phyloP scores from a whole-genome alignment of 1,140 invertebrate genomes.

The Bombus turneri region DNA sequence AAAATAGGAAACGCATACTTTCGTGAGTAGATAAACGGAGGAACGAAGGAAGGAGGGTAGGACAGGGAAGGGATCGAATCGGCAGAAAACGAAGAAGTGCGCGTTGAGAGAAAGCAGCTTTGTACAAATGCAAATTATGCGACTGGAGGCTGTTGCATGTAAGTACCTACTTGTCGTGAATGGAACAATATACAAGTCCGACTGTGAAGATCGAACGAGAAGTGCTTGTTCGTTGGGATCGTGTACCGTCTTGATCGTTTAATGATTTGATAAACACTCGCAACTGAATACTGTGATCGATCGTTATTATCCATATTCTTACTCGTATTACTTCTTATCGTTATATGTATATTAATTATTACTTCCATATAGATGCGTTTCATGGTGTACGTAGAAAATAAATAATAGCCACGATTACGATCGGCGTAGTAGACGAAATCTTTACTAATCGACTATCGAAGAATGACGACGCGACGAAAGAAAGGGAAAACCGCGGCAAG shows the following conservation, averaged over 20 bases:
- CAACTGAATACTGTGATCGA: constrained; percentile 53
- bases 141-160: constrained; percentile 28
- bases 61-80: background rate
- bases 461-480: background rate
- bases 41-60: background rate
- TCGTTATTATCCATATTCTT: constrained; percentile 51
- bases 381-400: constrained; percentile 57
- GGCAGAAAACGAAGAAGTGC: background rate
- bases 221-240: constrained; percentile 29
- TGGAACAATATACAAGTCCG: constrained; percentile 57
- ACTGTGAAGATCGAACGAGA: constrained; percentile 11
- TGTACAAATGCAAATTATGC: constrained; percentile 58
- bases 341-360: constrained; percentile 62
- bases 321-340: constrained; percentile 61
- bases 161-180: constrained; percentile 53
- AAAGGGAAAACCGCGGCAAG: background rate
- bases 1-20: constrained; percentile 8
- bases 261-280: constrained; percentile 58
- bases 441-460: constrained; percentile 20
- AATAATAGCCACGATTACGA: constrained; percentile 48
- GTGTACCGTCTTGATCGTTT: constrained; percentile 30
- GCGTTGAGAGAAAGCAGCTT: constrained; percentile 56
- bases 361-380: constrained; percentile 60
- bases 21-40: constrained; percentile 35
- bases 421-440: constrained; percentile 34